phyloP scores from a whole-genome alignment of 2,888 invertebrate species.

The Spilosoma lubricipeda region DNA sequence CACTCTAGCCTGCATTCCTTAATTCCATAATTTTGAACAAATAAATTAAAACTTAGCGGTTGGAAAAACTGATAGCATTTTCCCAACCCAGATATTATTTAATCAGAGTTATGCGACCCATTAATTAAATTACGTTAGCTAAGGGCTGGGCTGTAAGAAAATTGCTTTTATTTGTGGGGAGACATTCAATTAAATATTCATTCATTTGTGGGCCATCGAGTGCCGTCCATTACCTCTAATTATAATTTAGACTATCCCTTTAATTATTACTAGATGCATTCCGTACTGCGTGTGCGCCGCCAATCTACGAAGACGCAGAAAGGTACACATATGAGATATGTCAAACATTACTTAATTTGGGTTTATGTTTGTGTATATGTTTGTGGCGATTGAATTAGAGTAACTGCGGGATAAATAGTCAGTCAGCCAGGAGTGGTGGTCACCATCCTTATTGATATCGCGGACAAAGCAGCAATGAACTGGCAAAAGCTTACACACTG shows the following conservation, averaged over 20 bases:
- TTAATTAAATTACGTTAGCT: slow-evolving; percentile 77
- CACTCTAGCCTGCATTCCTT: not conserved
- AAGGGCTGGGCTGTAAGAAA: slow-evolving; percentile 74
- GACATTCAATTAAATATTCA: slow-evolving; percentile 78
- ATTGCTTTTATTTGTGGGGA: slow-evolving; percentile 81
- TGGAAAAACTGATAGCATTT: slow-evolving; percentile 42
- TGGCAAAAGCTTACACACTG: not conserved
- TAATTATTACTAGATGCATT: slow-evolving; percentile 57
- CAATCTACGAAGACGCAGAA: not conserved
- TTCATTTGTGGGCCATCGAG: slow-evolving; percentile 76
- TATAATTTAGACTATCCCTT: slow-evolving; percentile 73
- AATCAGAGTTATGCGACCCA: slow-evolving; percentile 77
- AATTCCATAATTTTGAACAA: slow-evolving; percentile 23
- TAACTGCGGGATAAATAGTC: not conserved
- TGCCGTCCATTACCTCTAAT: slow-evolving; percentile 78
- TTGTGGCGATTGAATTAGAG: not conserved
- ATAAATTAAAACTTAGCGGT: slow-evolving; percentile 30
- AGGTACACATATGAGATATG: not conserved
- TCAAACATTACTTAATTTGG: not conserved
- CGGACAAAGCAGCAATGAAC: no score
- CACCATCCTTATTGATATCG: no score
- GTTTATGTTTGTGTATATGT: not conserved
- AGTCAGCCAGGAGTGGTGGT: no score
- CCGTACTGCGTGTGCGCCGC: slow-evolving; percentile 37
- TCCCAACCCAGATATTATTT: slow-evolving; percentile 65